Evolutionary conservation across 1,140 invertebrate genomes (phyloP).

Genomic region (Calosoma granatense): DNA sequence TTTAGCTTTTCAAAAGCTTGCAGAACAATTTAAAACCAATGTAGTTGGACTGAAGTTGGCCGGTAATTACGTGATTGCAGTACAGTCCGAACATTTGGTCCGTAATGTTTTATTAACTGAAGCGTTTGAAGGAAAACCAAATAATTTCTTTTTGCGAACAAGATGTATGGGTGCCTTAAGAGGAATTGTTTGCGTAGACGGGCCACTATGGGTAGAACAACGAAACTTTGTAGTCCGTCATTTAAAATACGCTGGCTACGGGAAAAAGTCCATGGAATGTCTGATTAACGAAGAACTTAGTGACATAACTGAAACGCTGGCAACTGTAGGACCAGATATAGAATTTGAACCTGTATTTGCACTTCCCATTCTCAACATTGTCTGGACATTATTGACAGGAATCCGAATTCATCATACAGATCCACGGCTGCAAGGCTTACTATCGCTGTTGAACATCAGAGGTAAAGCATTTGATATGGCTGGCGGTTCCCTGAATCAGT

Average conservation of each 20-base stretch:
- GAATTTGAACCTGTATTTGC: slow-evolving; percentile 39
- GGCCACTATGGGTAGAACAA: slow-evolving; percentile 62
- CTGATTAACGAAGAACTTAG: slow-evolving; percentile 55
- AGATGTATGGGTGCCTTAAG: slow-evolving; percentile 55
- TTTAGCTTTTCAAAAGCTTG: slow-evolving; percentile 45
- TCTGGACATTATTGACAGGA: slow-evolving; percentile 65
- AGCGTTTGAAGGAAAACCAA: slow-evolving; percentile 60
- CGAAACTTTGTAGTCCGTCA: slow-evolving; percentile 60
- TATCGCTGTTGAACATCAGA: slow-evolving; percentile 50
- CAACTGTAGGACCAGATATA: slow-evolving; percentile 24
- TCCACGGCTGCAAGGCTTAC: slow-evolving; percentile 43
- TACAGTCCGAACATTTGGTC: slow-evolving; percentile 46
- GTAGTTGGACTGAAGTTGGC: slow-evolving; percentile 58
- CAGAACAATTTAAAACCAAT: slow-evolving; percentile 47
- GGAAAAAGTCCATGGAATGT: slow-evolving; percentile 58
- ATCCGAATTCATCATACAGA: slow-evolving; percentile 39
- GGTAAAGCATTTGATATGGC: slow-evolving; percentile 56
- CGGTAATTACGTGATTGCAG: slow-evolving; percentile 45
- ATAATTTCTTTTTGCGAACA: slow-evolving; percentile 58
- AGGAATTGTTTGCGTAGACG: slow-evolving; percentile 69
- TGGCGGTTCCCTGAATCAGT: slow-evolving; percentile 54
- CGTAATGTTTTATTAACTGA: slow-evolving; percentile 50
- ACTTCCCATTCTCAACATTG: slow-evolving; percentile 57
- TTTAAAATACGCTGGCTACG: slow-evolving; percentile 62
- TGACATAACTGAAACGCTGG: slow-evolving; percentile 39